Evolutionary conservation across 2,797 vertebrate species (phyloP).

Genomic region (Cuculus canorus): DNA sequence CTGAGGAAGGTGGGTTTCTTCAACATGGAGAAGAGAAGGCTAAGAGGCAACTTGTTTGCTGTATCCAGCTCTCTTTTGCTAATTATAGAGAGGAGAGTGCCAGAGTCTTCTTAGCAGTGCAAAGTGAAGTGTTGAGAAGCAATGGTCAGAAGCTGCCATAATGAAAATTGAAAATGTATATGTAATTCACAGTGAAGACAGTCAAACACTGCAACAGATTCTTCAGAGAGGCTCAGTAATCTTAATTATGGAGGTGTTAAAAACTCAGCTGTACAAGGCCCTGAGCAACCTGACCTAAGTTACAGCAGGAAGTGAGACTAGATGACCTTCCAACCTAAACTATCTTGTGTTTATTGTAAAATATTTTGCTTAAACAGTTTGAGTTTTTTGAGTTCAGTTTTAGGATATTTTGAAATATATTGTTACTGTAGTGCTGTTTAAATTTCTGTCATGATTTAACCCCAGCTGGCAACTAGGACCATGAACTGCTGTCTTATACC

Average conservation of each 20-base stretch:
- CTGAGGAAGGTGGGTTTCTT: background rate
- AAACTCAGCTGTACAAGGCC: background rate
- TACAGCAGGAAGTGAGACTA: background rate
- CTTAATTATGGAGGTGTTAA: background rate
- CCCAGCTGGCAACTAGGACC: too few species aligned
- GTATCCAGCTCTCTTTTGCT: background rate
- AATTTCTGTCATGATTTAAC: background rate
- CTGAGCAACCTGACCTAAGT: background rate
- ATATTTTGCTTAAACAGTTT: background rate
- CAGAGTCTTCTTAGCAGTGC: background rate
- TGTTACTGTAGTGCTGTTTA: background rate
- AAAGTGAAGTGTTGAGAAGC: background rate
- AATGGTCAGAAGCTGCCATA: background rate
- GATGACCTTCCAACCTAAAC: background rate
- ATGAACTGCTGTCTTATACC: too few species aligned
- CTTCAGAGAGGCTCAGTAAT: background rate
- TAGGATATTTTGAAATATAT: background rate
- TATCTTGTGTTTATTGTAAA: background rate
- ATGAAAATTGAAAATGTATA: background rate
- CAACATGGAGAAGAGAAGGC: background rate
- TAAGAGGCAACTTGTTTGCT: background rate
- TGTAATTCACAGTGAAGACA: background rate
- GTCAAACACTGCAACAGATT: background rate
- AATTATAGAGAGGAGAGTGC: background rate
- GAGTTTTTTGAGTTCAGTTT: fast-evolving